These are phyloP conservation scores for Notechis scutatus DNA, from an alignment of 2,113 vertebrate genomes.

Conservation along the genomic window DNA sequence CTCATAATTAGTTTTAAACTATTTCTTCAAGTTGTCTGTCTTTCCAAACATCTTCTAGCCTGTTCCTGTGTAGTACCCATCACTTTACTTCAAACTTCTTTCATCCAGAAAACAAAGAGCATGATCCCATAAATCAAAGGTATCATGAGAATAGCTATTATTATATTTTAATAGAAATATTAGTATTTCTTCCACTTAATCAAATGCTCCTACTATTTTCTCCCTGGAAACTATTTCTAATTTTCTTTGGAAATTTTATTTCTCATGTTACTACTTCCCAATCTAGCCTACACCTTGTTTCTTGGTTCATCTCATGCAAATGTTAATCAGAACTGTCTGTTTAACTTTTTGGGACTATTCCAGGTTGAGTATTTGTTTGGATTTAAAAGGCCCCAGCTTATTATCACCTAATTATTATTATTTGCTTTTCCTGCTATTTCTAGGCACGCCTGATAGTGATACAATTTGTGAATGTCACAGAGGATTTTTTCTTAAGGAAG, in stretches of 20 bases:
- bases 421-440: not conserved
- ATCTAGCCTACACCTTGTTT: not conserved
- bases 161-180: not conserved
- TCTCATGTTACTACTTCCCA: not conserved
- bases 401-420: not conserved
- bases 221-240: not conserved
- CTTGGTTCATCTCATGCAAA: not conserved
- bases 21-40: not conserved
- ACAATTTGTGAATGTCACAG: constrained; percentile 56
- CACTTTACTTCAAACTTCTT: not conserved
- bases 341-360: not conserved
- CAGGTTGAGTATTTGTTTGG: not conserved
- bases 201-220: not conserved
- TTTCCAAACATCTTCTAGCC: not conserved
- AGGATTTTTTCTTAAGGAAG: constrained; percentile 32
- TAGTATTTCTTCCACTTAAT: not conserved
- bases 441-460: constrained; percentile 51
- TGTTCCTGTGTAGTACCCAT: not conserved
- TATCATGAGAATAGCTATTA: not conserved
- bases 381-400: not conserved
- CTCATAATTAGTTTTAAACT: not conserved
- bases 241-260: not conserved
- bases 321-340: not conserved
- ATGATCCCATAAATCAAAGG: not conserved
- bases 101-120: not conserved